Conservation (phyloP, 2,888 invertebrate species). For the Phortica magna region DNA sequence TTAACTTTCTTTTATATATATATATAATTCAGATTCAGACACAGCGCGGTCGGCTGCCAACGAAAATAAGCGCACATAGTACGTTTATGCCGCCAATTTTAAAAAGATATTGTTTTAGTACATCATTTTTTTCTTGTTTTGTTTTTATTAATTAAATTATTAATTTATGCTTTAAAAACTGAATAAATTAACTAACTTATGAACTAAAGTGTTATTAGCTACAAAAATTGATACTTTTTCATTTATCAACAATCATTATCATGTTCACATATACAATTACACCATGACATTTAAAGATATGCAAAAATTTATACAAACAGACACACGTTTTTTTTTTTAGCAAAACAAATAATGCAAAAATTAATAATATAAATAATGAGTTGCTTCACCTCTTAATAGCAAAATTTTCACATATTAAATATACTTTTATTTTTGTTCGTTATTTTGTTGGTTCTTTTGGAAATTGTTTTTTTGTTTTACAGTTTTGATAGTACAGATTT, state of each 20-base stretch:
- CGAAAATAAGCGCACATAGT: background rate
- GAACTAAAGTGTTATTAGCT: background rate
- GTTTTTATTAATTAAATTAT: background rate
- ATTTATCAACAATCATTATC: no score
- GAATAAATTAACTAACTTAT: constrained; percentile 16
- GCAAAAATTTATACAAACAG: constrained; percentile 50
- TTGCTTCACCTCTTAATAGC: background rate
- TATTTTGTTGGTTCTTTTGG: constrained; percentile 35
- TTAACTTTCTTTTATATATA: constrained; percentile 1
- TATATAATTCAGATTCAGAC: background rate
- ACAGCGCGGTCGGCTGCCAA: constrained; percentile 7
- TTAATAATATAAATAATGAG: background rate
- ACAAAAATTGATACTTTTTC: no score
- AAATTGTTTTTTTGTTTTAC: background rate
- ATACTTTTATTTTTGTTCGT: constrained; percentile 40
- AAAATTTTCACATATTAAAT: constrained; percentile 17
- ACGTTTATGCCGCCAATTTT: background rate
- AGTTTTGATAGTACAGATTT: no score
- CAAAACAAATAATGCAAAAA: constrained; percentile 44
- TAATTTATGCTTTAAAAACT: background rate
- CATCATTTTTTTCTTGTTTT: background rate
- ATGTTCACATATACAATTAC: constrained; percentile 23
- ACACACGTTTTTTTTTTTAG: constrained; percentile 34
- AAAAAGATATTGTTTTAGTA: background rate
- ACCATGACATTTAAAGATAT: constrained; percentile 30